Evolutionary conservation across 2,797 vertebrate species (phyloP).

Genomic region (Pipistrellus nathusii): DNA sequence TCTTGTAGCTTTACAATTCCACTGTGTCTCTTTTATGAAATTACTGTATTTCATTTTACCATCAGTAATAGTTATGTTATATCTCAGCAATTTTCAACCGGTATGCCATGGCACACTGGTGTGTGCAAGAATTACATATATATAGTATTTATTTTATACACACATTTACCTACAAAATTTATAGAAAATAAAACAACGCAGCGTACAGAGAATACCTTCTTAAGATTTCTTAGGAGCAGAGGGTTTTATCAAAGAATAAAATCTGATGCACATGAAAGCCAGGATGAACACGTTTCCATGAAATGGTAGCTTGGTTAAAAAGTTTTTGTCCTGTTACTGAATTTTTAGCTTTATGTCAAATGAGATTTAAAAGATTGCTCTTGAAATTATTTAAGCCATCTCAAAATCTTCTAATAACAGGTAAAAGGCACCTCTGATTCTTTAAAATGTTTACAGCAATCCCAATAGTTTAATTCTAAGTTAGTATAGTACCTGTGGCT

Average conservation of each 20-base stretch:
- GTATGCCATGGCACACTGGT: background rate
- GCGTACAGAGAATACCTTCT: constrained; percentile 75
- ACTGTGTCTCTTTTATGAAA: background rate
- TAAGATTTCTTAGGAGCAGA: constrained; percentile 78
- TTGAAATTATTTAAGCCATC: constrained; percentile 77
- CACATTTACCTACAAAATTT: constrained; percentile 88
- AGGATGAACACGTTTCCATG: constrained; percentile 71
- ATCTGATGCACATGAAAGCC: constrained; percentile 65
- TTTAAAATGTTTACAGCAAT: constrained; percentile 83
- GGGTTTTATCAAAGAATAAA: constrained; percentile 74
- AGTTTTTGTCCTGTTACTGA: constrained; percentile 50
- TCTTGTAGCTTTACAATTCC: background rate
- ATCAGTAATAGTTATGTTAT: background rate
- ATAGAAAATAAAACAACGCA: constrained; percentile 86
- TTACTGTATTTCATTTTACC: background rate
- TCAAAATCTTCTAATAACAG: constrained; percentile 75
- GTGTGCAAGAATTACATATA: no score
- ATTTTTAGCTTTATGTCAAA: constrained; percentile 77
- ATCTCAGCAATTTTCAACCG: background rate
- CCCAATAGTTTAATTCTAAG: constrained; percentile 68
- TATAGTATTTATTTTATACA: constrained; percentile 87
- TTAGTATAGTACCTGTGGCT: constrained; percentile 37
- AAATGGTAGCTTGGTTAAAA: constrained; percentile 73
- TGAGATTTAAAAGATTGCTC: constrained; percentile 75
- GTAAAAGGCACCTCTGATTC: constrained; percentile 86